Evolutionary conservation across 2,113 vertebrate genomes (phyloP).

Genomic region (Jaculus jaculus): DNA sequence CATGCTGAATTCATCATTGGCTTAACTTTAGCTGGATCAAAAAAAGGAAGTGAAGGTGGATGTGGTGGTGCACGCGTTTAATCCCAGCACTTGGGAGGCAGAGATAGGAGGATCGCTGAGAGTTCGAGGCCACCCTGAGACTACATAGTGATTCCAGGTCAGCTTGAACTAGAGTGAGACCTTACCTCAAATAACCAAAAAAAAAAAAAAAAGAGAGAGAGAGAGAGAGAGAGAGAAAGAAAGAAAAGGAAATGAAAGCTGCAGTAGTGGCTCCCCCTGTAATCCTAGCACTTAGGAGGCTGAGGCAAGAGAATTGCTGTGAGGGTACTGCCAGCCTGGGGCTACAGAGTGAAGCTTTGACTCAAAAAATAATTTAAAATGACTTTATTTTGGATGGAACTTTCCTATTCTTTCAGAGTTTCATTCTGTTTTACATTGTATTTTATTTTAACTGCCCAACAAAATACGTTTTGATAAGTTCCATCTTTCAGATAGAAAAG

Average conservation of each 20-base stretch:
- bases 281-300: background rate
- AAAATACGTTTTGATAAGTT: background rate
- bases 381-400: slow-evolving; percentile 8
- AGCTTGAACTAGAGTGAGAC: background rate
- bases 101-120: background rate
- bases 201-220: too few species aligned
- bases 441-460: slow-evolving; percentile 25
- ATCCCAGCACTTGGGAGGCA: background rate
- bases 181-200: background rate
- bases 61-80: background rate
- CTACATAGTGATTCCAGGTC: too few species aligned
- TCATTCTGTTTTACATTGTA: slow-evolving; percentile 9
- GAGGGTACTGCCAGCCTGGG: background rate
- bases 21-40: background rate
- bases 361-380: background rate
- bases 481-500: background rate
- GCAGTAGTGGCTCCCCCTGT: background rate
- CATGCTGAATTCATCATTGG: background rate
- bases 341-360: background rate
- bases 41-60: background rate
- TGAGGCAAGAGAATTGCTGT: background rate
- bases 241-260: background rate
- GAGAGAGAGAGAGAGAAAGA: too few species aligned
- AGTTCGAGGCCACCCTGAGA: background rate
- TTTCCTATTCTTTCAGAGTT: slow-evolving; percentile 22